These are phyloP conservation scores for Rhagonycha lutea DNA, from an alignment of 2,888 invertebrate genomes.

Conservation along the genomic window DNA sequence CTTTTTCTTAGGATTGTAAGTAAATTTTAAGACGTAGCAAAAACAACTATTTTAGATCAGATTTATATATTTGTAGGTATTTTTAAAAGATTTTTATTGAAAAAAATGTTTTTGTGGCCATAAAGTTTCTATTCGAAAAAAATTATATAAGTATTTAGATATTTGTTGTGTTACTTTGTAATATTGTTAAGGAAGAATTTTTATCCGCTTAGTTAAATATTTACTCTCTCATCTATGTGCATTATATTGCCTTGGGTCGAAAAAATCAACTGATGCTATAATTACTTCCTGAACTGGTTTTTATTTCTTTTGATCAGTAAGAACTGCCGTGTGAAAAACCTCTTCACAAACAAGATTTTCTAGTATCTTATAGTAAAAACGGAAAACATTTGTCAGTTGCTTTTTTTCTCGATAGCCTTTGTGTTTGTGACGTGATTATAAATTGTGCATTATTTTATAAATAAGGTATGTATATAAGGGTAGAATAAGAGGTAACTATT, in stretches of 20 bases:
- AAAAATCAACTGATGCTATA: conserved; percentile 22
- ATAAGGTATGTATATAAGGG: not conserved
- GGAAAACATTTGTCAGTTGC: conserved; percentile 17
- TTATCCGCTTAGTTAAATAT: not conserved
- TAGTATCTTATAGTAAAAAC: not conserved
- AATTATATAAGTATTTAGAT: not conserved
- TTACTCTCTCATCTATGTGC: conserved; percentile 15
- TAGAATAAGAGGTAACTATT: conserved; percentile 4
- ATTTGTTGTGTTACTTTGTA: not conserved
- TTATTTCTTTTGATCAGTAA: conserved; percentile 1
- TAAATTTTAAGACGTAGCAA: not conserved
- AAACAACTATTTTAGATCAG: not conserved
- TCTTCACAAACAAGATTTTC: conserved; percentile 19
- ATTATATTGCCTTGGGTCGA: conserved; percentile 20
- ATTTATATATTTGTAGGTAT: not conserved
- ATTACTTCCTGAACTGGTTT: conserved; percentile 22
- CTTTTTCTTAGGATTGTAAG: not conserved
- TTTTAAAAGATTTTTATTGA: not conserved
- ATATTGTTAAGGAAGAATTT: not conserved
- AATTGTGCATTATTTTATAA: conserved; percentile 24
- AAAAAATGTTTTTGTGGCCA: not conserved
- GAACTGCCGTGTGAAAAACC: conserved; percentile 13
- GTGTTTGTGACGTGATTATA: conserved; percentile 16
- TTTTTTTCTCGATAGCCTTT: conserved; percentile 12
- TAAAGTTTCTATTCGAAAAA: conserved; percentile 1